Base-by-base conservation (phyloP, 2,113 vertebrate species). In the Notarius quadriscutis region DNA sequence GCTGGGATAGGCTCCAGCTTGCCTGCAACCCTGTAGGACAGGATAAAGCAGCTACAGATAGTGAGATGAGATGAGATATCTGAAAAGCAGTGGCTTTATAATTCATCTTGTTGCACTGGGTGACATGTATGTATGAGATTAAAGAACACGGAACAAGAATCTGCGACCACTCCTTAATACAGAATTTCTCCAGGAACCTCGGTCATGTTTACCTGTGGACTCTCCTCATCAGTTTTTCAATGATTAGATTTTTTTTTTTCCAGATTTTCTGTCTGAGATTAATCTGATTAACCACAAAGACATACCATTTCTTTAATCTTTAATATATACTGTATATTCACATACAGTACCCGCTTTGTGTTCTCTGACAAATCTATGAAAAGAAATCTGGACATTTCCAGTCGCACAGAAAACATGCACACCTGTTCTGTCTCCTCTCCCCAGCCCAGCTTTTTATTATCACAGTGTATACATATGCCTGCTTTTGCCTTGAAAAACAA, bases 401-500 rank as follows among this genome's bases (percentile, higher is more conserved):
- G 72, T 4, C 11, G 30, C 17, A 74, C 65, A 82, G 78, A 74
- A 87, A 34, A 81, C 63, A 82, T 62, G 55, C 41, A 50, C 86
- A 82, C 79, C 53, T 50, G 79, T 74, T 82, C 65, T 82, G 53
- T 74, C 67, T 81, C n/a, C 55, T n/a, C 11, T 30, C 50, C 83
- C 9, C 27, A 30, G n/a, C 51, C 53, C 22, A 71, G 81, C 25
- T 86, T 81, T 84, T 58, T 77, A 53, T 78, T 83, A 63, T 81
- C 30, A 84, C 67, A 88, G 81, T 84, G 87, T 57, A 74, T 50
- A 51, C 34, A 65, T 80, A 88, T 77, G 86, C 84, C 50, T 90
- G 83, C 83, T 83, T 53, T 86, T 81, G 77, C 51, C 92, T 92
- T 92, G 93, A 92, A 92, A 92, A 93, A 92, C 93, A 93, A 93